Evolutionary conservation across 2,797 vertebrate species (phyloP).

Genomic region (Arnoldichthys spilopterus): DNA sequence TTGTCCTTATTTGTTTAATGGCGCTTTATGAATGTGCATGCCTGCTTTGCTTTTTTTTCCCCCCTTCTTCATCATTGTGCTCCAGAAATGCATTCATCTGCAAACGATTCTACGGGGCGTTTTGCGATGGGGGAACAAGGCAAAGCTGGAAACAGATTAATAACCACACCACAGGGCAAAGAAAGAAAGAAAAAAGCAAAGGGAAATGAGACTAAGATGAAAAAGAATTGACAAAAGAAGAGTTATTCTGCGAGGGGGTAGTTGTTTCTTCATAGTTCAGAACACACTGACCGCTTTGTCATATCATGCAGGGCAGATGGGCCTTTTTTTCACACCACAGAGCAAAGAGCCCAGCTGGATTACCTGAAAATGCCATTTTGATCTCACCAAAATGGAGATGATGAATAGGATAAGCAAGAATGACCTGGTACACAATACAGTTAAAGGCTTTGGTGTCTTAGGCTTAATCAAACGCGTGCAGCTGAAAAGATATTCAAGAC

Average conservation of each 20-base stretch:
- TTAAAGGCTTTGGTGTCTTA: background rate
- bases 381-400: background rate
- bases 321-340: background rate
- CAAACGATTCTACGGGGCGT: conserved; percentile 48
- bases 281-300: background rate
- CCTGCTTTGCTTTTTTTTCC: conserved; percentile 8
- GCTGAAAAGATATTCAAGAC: background rate
- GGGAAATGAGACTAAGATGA: conserved; percentile 3
- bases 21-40: conserved; percentile 1
- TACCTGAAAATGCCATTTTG: background rate
- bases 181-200: background rate
- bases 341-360: conserved; percentile 1
- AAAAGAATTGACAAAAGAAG: background rate
- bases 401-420: conserved; percentile 5
- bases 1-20: conserved; percentile 25
- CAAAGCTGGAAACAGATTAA: conserved; percentile 36
- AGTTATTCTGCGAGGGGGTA: background rate
- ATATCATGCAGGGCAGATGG: background rate
- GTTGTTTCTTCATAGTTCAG: background rate
- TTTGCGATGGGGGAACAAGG: conserved; percentile 46
- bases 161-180: conserved; percentile 35
- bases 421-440: background rate
- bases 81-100: conserved; percentile 58
- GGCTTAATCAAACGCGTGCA: conserved; percentile 1
- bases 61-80: conserved; percentile 42